These are phyloP conservation scores for Chloroceryle amazona DNA, from an alignment of 2,797 vertebrate genomes.

Conservation along the genomic window DNA sequence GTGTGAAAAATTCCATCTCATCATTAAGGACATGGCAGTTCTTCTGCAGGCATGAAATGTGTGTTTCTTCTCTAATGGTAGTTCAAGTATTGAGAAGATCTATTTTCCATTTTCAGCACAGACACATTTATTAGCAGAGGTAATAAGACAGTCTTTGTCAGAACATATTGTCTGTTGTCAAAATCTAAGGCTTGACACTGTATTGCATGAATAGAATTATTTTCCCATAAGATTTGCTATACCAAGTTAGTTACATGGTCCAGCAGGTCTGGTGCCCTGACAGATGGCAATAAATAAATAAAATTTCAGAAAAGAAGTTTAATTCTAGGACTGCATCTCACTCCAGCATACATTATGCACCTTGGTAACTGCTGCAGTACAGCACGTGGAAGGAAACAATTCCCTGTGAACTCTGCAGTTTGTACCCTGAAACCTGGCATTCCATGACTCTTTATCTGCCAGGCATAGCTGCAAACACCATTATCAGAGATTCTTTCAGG, in stretches of 20 bases:
- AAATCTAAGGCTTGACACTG: constrained; percentile 51
- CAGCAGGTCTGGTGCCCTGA: background rate
- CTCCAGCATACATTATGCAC: background rate
- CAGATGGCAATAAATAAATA: constrained; percentile 35
- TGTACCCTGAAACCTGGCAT: background rate
- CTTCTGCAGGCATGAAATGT: background rate
- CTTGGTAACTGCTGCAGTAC: background rate
- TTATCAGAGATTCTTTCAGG: constrained; percentile 12
- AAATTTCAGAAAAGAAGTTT: constrained; percentile 1
- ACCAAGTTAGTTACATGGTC: constrained; percentile 39
- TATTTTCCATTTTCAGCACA: constrained; percentile 42
- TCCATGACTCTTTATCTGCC: constrained; percentile 15
- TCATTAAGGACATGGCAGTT: background rate
- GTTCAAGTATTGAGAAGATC: background rate
- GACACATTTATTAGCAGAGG: constrained; percentile 53
- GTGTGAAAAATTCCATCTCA: background rate
- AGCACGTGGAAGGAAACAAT: background rate
- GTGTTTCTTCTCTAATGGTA: background rate
- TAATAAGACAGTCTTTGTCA: constrained; percentile 54
- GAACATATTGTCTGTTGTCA: constrained; percentile 29
- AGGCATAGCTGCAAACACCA: background rate
- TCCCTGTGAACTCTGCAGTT: background rate
- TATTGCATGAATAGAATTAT: constrained; percentile 20
- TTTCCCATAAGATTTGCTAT: constrained; percentile 19
- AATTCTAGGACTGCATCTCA: background rate